Base-by-base conservation (phyloP, 2,888 invertebrate genomes). In the Drosophila melanocephala region DNA sequence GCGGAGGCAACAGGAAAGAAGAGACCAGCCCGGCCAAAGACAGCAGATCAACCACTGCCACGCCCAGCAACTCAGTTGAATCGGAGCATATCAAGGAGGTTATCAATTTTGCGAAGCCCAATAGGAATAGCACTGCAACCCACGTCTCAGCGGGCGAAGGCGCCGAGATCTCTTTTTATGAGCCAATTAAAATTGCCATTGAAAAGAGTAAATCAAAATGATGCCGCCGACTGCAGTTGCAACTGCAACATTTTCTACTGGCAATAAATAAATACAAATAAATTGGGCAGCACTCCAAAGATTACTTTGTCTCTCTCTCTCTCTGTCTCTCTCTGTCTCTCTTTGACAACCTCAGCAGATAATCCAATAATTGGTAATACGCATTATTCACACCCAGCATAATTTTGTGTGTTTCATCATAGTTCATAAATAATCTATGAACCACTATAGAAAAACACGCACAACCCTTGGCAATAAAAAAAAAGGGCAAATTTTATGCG, bases 291-390 rank as follows among this genome's bases (percentile, higher is more conserved):
- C 62, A 63, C 75, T 56, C 10, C 44, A 39, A 50, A 12, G 33
- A 60, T 22, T 56, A 35, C 14, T 35, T 35, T 35, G 1, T 53
- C n/a, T 52, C 22, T 26, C 12, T 5, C 39, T n/a, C 9, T 39
- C 5, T 28, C 28, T 5, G 3, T 52, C 16, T 56, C 30, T 60
- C 9, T 28, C 28, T 1, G 4, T 12, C 7, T 28, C 14, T 22
- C n/a, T 22, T 5, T 2, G 39, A 7, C 12, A 58, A 53, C 55
- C 57, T 68, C 60, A 44, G 52, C n/a, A 28, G 50, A 58, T 77
- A 79, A 81, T 79, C 78, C 79, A 79, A 79, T 79, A 81, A 79
- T 81, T 66, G 68, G 60, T 63, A 77, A 81, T 81, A 60, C 82
- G 82, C 69, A 77, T 81, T 81, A 79, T 79, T 79, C 82, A 79